Evolutionary conservation across 2,797 vertebrate genomes (phyloP).

Genomic region (Microctenopoma stevenorrisi): DNA sequence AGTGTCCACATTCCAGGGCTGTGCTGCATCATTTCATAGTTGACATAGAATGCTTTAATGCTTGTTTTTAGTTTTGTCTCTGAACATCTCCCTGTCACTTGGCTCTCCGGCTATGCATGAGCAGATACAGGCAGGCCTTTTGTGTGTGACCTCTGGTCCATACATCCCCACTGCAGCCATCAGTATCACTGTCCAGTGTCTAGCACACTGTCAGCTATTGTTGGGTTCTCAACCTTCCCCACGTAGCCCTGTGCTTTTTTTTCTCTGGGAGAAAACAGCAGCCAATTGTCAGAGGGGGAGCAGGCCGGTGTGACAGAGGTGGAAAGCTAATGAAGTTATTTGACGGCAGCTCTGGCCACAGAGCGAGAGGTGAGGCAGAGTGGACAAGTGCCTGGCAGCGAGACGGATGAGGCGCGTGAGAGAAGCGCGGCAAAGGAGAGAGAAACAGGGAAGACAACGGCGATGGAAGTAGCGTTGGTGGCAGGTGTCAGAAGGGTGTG

Average conservation of each 20-base stretch:
- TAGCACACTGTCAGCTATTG: conserved; percentile 80
- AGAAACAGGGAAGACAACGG: conserved; percentile 52
- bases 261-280: conserved; percentile 72
- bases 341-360: conserved; percentile 82
- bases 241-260: conserved; percentile 63
- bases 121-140: conserved; percentile 68
- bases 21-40: conserved; percentile 1
- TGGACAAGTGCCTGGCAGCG: conserved; percentile 85
- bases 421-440: conserved; percentile 48
- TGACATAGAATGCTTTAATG: conserved; percentile 5
- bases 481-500: conserved; percentile 79
- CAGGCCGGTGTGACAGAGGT: conserved; percentile 85
- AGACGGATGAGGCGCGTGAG: conserved; percentile 81
- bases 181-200: conserved; percentile 80
- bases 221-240: conserved; percentile 81
- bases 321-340: conserved; percentile 89
- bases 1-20: background rate
- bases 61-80: conserved; percentile 26
- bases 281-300: conserved; percentile 84
- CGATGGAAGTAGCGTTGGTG: conserved; percentile 72
- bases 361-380: conserved; percentile 85
- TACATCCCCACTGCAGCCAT: conserved; percentile 80
- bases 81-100: conserved; percentile 55
- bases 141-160: conserved; percentile 77
- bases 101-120: conserved; percentile 59